Base-by-base conservation (phyloP, 2,888 invertebrate genomes). In the Pterostichus madidus region DNA sequence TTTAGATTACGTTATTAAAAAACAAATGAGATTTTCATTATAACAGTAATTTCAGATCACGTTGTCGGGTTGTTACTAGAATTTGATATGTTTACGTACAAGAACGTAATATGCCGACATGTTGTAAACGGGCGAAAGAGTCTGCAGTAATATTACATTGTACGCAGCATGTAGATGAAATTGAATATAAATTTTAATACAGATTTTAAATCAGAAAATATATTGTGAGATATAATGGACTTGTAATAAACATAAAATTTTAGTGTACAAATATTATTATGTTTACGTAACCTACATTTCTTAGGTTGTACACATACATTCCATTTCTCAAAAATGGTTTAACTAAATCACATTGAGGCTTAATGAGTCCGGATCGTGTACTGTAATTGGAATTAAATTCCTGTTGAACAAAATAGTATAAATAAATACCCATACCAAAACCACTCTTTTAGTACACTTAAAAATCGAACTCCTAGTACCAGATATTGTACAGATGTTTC, bases 1-100 rank as follows among this genome's bases (percentile, higher is more conserved):
- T 73, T 46, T 24, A 73, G 44, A 73, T 73, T 73, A 73, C 73
- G 49, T 64, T 71, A 71, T 71, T 71, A 71, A 71, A 71, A 75
- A 75, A 75, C 52, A 49, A 75, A 75, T 75, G 75, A 75, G 75
- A 32, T 52, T 75, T 75, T 52, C 44, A 71, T 71, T 44, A 71
- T 44, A 17, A 71, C 68, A 17, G 17, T 71, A 13, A 44, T 71
- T 71, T 39, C 39, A 56, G 15, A 56, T 56, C 56, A 56, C 56
- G 56, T 35, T 64, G 35, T 56, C 17, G 17, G 15, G 56, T 35
- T 64, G 35, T 64, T 39, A n/a, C 13, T 32, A 39, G 35, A 64
- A 64, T 64, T 39, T 64, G 64, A 64, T 64, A 64, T 64, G 64
- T 64, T 44, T 11, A 71, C 68, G 17, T 39, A 15, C 68, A 61